Conservation (phyloP, 1,140 invertebrate genomes). For the Cardiocondyla obscurior region DNA sequence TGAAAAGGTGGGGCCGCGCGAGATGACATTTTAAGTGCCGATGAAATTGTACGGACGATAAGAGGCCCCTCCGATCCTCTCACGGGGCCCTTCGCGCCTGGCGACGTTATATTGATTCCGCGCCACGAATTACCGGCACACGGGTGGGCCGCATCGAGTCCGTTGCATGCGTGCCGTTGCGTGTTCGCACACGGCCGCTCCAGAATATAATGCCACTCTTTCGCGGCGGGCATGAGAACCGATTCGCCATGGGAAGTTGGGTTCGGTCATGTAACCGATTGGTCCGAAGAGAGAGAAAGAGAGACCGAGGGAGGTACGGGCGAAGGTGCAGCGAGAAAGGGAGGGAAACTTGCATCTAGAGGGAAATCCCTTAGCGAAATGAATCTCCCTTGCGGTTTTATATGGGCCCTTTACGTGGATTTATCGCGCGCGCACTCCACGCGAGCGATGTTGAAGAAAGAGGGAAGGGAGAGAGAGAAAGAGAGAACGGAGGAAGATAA, state of each 20-base stretch:
- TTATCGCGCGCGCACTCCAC: slow-evolving; percentile 58
- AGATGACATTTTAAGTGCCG: slow-evolving; percentile 77
- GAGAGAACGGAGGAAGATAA: slow-evolving; percentile 21
- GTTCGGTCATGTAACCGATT: slow-evolving; percentile 68
- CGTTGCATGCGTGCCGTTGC: slow-evolving; percentile 54
- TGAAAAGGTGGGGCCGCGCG: slow-evolving; percentile 72
- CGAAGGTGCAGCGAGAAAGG: background rate
- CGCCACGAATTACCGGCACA: slow-evolving; percentile 47
- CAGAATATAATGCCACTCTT: slow-evolving; percentile 74
- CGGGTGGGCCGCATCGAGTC: slow-evolving; percentile 23
- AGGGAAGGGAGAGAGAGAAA: slow-evolving; percentile 20
- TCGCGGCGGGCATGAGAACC: slow-evolving; percentile 64
- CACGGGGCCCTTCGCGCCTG: background rate
- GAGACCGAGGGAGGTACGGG: background rate
- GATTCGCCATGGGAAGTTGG: slow-evolving; percentile 70
- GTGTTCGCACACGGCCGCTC: slow-evolving; percentile 63
- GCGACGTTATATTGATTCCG: slow-evolving; percentile 48
- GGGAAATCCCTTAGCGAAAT: slow-evolving; percentile 64
- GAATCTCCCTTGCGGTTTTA: slow-evolving; percentile 69
- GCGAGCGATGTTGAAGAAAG: slow-evolving; percentile 33
- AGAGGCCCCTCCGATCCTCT: slow-evolving; percentile 62
- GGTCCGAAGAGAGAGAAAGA: background rate
- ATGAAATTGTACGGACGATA: slow-evolving; percentile 75
- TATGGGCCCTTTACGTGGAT: slow-evolving; percentile 71
- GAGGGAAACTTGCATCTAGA: slow-evolving; percentile 40